A percentile compares a stretch with the other conserved stretches of the same genome.
Evolutionary conservation across 2,888 invertebrate genomes (phyloP).

Genomic region (Hartigia nigra): DNA sequence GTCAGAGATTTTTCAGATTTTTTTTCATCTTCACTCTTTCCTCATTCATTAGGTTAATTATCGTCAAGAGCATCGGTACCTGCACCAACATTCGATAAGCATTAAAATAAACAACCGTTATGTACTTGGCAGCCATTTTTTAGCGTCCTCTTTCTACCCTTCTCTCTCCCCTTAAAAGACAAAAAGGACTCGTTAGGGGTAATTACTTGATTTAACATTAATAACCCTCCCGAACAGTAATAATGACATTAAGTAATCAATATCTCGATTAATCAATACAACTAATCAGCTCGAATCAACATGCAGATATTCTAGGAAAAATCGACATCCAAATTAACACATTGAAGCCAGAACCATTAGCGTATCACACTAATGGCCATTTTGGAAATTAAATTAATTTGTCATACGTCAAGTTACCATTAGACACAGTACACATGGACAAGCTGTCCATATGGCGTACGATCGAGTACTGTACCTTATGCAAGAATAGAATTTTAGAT

Average conservation of each 20-base stretch:
- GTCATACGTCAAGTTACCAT: neutral
- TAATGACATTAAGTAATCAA: neutral
- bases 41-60: slow-evolving; percentile 26
- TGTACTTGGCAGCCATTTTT: neutral
- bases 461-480: too few relatives aligned
- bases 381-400: neutral
- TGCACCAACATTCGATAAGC: neutral
- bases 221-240: neutral
- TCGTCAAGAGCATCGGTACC: slow-evolving; percentile 24
- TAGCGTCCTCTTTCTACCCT: neutral
- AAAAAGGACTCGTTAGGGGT: too few relatives aligned
- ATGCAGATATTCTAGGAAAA: neutral
- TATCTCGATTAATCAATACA: too few relatives aligned
- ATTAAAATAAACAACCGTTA: neutral
- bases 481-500: neutral
- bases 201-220: neutral
- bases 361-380: neutral
- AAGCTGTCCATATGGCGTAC: neutral
- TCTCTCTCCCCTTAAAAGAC: neutral
- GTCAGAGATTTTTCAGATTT: neutral
- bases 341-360: neutral
- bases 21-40: neutral
- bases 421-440: neutral
- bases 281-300: too few relatives aligned
- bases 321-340: neutral